Base-by-base conservation (phyloP, 2,888 invertebrate species). In the Timema podura region DNA sequence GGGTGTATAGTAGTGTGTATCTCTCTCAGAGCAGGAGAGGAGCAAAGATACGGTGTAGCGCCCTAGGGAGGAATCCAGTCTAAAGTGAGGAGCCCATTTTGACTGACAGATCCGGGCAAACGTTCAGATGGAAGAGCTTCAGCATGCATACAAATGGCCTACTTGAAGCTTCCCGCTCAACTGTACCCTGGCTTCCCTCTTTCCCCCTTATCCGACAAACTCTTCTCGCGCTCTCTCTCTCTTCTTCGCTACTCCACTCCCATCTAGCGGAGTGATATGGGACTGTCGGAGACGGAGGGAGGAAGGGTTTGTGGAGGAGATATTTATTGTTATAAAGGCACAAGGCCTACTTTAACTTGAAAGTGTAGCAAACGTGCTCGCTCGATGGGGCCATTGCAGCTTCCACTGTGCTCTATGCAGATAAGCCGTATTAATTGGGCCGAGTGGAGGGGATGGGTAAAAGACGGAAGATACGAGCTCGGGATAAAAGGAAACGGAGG, bases 101-200 rank as follows among this genome's bases (percentile, higher is more conserved):
- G 81, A 81, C 79, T 81, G 81, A 81, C 81, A 81, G 81, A 80
- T 80, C 81, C 80, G 79, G 81, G 79, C 80, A 79, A n/a, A n/a
- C 80, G 80, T 79, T 79, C 79, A 80, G 81, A 81, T 80, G 81
- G 80, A 81, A 74, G 81, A 79, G 78, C 79, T 78, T 79, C 76
- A 78, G 77, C 78, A 78, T 80, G 81, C 81, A 81, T 81, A 80
- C 80, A 80, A 80, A 81, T 80, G 77, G 80, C 80, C 81, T 81
- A 80, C 79, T 80, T 80, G 79, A 77, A 77, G 76, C n/a, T n/a
- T n/a, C n/a, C n/a, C n/a, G n/a, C n/a, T n/a, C n/a, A n/a, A n/a
- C n/a, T n/a, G n/a, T n/a, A n/a, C n/a, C n/a, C n/a, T n/a, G n/a
- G n/a, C n/a, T n/a, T n/a, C n/a, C n/a, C n/a, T n/a, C n/a, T n/a